These are phyloP conservation scores for Esox masquinongy DNA, from an alignment of 2,797 vertebrate species.

Conservation along the genomic window DNA sequence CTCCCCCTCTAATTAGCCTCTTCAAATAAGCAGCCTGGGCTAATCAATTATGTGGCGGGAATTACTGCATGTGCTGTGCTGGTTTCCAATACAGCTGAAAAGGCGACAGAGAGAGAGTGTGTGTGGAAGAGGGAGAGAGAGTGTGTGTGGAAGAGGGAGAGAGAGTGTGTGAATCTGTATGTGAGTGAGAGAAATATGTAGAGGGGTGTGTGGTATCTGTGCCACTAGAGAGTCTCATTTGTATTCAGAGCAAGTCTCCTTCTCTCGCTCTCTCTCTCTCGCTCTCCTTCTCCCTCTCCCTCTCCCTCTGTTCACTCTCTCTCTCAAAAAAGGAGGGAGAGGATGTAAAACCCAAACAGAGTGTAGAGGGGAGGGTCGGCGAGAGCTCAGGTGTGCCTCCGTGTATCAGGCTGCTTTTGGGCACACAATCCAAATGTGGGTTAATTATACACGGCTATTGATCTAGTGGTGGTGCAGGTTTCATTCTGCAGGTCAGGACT, in stretches of 20 bases:
- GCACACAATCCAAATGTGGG: constrained; percentile 43
- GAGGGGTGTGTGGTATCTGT: constrained; percentile 61
- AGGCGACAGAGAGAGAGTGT: constrained; percentile 47
- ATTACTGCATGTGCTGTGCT: constrained; percentile 48
- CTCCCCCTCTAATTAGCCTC: constrained; percentile 53
- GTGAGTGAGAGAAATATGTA: constrained; percentile 21
- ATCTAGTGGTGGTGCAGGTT: constrained; percentile 36
- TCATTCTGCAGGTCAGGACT: constrained; percentile 35
- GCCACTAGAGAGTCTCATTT: constrained; percentile 68
- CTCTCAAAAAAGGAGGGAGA: constrained; percentile 25
- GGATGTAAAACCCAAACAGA: constrained; percentile 43
- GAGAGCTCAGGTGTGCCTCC: constrained; percentile 9
- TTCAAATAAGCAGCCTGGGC: constrained; percentile 47
- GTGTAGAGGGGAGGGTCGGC: neutral
- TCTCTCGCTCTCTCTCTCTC: constrained; percentile 32
- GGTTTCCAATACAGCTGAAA: constrained; percentile 48
- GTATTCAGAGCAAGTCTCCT: constrained; percentile 68
- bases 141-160: constrained; percentile 8
- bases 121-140: constrained; percentile 10
- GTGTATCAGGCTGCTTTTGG: constrained; percentile 17
- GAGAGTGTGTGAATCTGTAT: constrained; percentile 17
- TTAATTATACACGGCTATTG: constrained; percentile 59
- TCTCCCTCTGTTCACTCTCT: neutral
- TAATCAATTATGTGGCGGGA: constrained; percentile 55
- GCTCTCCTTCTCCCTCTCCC: constrained; percentile 25